Percentiles rank a stretch among this genome's conserved stretches.
phyloP scores from a whole-genome alignment of 2,888 invertebrate species.

The Halocaridina rubra region DNA sequence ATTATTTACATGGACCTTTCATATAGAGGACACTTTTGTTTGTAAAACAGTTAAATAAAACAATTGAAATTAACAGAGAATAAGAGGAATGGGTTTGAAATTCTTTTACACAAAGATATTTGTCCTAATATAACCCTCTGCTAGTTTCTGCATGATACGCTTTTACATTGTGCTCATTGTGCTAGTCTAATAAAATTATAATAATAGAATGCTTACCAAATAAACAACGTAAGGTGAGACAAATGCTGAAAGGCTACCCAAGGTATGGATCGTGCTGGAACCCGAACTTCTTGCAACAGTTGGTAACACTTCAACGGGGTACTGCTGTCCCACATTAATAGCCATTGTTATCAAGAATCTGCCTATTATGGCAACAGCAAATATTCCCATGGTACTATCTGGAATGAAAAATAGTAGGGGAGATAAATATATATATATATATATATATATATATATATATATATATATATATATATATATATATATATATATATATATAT shows the following conservation, averaged over 20 bases:
- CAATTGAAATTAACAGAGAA: too few species aligned
- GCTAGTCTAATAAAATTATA: too few species aligned
- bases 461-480: conserved; percentile 1
- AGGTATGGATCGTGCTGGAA: conserved; percentile 37
- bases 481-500: conserved; percentile 1
- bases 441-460: neutral
- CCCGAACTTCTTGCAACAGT: conserved; percentile 47
- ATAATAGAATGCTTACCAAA: too few species aligned
- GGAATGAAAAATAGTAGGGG: neutral
- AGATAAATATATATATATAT: neutral
- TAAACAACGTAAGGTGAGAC: conserved; percentile 51
- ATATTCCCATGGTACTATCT: conserved; percentile 1
- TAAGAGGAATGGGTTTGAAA: too few species aligned
- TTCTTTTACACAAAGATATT: too few species aligned
- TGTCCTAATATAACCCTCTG: too few species aligned
- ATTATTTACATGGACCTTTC: too few species aligned
- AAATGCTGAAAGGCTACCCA: conserved; percentile 35
- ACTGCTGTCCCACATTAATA: conserved; percentile 48
- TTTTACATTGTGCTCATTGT: too few species aligned
- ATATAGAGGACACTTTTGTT: too few species aligned
- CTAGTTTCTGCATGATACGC: too few species aligned
- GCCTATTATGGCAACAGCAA: conserved; percentile 35
- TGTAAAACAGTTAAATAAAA: too few species aligned
- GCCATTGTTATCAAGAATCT: conserved; percentile 56
- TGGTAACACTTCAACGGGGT: conserved; percentile 52